phyloP scores from a whole-genome alignment of 2,888 invertebrate species.

The Tachystola acroxantha region DNA sequence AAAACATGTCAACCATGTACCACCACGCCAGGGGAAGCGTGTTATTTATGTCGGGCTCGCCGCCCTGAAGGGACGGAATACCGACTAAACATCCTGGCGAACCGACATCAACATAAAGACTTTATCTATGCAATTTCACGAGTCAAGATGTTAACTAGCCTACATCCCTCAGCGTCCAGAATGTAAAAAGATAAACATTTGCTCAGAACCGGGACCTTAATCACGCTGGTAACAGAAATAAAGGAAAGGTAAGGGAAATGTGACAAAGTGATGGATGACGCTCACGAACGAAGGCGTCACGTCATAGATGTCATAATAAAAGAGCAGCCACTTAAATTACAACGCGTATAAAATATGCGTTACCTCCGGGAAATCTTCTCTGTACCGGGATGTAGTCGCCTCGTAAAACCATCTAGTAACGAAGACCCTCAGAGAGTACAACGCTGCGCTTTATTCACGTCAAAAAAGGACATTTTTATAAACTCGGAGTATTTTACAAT shows the following conservation, averaged over 20 bases:
- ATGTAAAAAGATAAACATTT: conserved; percentile 1
- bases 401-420: conserved; percentile 57
- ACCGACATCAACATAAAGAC: too few relatives aligned
- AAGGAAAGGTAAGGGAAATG: conserved; percentile 4
- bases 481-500: conserved; percentile 9
- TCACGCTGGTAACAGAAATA: conserved; percentile 1
- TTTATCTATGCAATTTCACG: too few relatives aligned
- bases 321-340: conserved; percentile 57
- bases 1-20: too few relatives aligned
- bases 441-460: conserved; percentile 34
- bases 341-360: conserved; percentile 63
- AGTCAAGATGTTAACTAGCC: too few relatives aligned
- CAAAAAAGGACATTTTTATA: conserved; percentile 35
- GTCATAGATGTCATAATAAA: conserved; percentile 39
- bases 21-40: too few relatives aligned
- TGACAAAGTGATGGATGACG: conserved; percentile 11
- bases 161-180: too few relatives aligned
- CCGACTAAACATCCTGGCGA: too few relatives aligned
- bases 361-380: conserved; percentile 66
- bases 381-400: conserved; percentile 47
- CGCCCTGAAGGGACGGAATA: too few relatives aligned
- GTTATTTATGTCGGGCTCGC: too few relatives aligned
- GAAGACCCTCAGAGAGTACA: conserved; percentile 42
- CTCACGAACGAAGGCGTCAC: conserved; percentile 7
- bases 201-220: conserved; percentile 1